Evolutionary conservation across 2,888 invertebrate species (phyloP).

Genomic region (Zygothrica quintamaculata): DNA sequence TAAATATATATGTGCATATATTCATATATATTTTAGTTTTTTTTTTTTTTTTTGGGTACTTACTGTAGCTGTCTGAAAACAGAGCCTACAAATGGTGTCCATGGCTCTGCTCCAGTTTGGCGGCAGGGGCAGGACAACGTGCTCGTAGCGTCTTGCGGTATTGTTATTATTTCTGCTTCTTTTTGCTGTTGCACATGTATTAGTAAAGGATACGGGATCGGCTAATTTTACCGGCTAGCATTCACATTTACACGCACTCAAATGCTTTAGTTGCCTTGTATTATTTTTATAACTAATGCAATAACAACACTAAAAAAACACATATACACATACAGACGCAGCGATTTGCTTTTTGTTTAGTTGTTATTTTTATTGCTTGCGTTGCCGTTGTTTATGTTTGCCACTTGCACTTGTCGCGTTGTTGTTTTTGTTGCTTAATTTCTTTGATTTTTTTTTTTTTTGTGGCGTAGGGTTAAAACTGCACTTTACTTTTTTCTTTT

Average conservation of each 20-base stretch:
- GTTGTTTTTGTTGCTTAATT: conserved; percentile 73
- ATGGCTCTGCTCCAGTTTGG: conserved; percentile 74
- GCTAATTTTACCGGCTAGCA: conserved; percentile 67
- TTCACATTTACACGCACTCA: conserved; percentile 56
- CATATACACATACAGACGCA: conserved; percentile 39
- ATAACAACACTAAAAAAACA: conserved; percentile 45
- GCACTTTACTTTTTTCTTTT: conserved; percentile 61
- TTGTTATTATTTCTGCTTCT: conserved; percentile 40
- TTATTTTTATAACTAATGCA: conserved; percentile 54
- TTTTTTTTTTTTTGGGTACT: conserved; percentile 36
- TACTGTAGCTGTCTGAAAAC: conserved; percentile 84
- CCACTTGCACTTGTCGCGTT: conserved; percentile 65
- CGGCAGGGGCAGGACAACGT: conserved; percentile 67
- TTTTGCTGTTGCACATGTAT: conserved; percentile 36
- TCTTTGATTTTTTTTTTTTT: conserved; percentile 53
- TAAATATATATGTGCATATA: conserved; percentile 2
- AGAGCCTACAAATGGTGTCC: conserved; percentile 85
- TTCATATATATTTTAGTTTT: conserved; percentile 1
- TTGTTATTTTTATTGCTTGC: conserved; percentile 44
- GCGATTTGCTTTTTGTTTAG: conserved; percentile 58
- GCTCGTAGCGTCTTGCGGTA: conserved; percentile 48
- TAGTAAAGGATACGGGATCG: conserved; percentile 20
- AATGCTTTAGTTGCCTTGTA: conserved; percentile 53
- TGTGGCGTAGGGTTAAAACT: conserved; percentile 65
- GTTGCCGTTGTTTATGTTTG: conserved; percentile 73